Evolutionary conservation across 2,113 vertebrate species (phyloP).

Genomic region (Gopherus flavomarginatus): DNA sequence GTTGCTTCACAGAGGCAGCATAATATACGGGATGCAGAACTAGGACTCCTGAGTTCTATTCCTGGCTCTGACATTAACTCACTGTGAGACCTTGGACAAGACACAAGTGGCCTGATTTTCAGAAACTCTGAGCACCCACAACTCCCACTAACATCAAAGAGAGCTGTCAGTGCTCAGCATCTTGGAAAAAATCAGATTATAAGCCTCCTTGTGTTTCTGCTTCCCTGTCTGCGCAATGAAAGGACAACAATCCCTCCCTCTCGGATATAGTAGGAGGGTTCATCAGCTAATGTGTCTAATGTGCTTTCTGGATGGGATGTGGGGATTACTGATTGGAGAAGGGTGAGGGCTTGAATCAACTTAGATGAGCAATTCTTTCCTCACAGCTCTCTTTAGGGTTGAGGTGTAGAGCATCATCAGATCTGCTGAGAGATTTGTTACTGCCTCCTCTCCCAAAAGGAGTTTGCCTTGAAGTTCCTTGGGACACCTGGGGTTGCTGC

Average conservation of each 20-base stretch:
- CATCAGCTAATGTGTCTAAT: neutral
- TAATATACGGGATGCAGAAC: neutral
- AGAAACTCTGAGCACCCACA: neutral
- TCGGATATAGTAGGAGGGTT: neutral
- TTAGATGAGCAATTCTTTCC: neutral
- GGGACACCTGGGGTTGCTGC: neutral
- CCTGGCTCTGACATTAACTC: neutral
- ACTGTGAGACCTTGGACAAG: neutral
- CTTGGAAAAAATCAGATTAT: slow-evolving; percentile 4
- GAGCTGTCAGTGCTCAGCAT: neutral
- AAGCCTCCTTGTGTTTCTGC: neutral
- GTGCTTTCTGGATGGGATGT: neutral
- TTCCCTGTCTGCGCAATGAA: neutral
- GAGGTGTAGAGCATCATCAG: neutral
- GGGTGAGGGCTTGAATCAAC: neutral
- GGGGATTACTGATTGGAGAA: neutral
- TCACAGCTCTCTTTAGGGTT: neutral
- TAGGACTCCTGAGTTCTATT: neutral
- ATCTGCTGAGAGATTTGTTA: neutral
- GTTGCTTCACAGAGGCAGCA: neutral
- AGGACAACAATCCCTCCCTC: neutral
- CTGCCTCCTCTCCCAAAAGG: neutral
- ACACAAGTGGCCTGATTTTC: neutral
- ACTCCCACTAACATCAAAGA: neutral
- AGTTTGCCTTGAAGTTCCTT: neutral